A percentile compares a stretch with the other conserved stretches of the same genome.
Conservation (phyloP, 2,888 invertebrate genomes). For the Papilio gigon region DNA sequence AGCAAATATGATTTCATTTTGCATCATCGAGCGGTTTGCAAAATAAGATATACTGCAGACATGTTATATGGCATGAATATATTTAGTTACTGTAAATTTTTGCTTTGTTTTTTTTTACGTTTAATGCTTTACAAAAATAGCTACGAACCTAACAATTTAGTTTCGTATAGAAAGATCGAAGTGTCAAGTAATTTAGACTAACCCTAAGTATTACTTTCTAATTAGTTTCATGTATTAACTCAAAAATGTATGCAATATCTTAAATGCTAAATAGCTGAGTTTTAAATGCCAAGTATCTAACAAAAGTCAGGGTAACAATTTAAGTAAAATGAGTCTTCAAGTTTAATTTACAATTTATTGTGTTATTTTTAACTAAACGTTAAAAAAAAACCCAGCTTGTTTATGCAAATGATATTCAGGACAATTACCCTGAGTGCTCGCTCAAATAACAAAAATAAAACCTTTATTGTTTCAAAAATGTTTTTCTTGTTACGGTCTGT, state of each 20-base stretch:
- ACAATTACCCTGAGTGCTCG: constrained; percentile 45
- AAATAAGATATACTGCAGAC: constrained; percentile 15
- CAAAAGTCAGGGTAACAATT: not conserved
- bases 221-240: too few species aligned
- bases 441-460: constrained; percentile 47
- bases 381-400: constrained; percentile 44
- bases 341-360: constrained; percentile 10
- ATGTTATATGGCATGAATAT: not conserved
- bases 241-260: too few species aligned
- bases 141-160: not conserved
- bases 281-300: not conserved
- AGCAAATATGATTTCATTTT: constrained; percentile 11
- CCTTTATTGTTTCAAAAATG: constrained; percentile 46
- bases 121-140: not conserved
- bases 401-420: constrained; percentile 48
- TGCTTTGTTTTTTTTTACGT: not conserved
- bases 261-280: not conserved
- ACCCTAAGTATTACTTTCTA: too few species aligned
- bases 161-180: not conserved
- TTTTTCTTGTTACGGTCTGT: constrained; percentile 44
- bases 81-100: not conserved
- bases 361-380: constrained; percentile 24
- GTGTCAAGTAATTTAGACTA: too few species aligned
- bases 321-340: constrained; percentile 15
- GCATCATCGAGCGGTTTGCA: not conserved